Evolutionary conservation across 2,113 vertebrate species (phyloP), one percentile per base, ranked within the genome.

Genomic region (Urocitellus parryii): DNA sequence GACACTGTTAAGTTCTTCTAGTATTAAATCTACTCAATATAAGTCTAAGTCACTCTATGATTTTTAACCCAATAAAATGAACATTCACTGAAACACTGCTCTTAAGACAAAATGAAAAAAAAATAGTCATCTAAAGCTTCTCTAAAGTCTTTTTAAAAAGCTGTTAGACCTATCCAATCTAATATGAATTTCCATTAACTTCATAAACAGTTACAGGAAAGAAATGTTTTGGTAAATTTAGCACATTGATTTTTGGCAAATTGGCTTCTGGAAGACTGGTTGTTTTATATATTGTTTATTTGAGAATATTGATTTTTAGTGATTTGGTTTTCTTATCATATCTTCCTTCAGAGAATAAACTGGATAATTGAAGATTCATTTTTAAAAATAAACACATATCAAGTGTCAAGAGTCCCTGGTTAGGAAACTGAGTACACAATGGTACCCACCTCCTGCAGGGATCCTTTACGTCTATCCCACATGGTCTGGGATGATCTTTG

Each of bases 181-280:
- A 88, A 92, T 92, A 72, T 48, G 73, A 97, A 42, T 88, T 96
- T 81, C 56, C 39, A 85, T 88, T 95, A 91, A 65, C 68, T 95
- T 56, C 45, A 48, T 76, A 84, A 95, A 96, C 42, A 92, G 51
- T 94, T 95, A 76, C 18, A 95, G 89, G 81, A 88, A 94, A 72
- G 93, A 84, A 88, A 77, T 78, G 83, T 95, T 95, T 97, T 88
- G 89, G 95, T 97, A 96, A 95, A 94, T 97, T 93, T 94, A 97
- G 82, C 93, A 84, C 86, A 93, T 97, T 90, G 93, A 95, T 96
- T 96, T 96, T 94, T 88, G 92, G 81, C 53, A 94, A 87, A 91
- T 91, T 81, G 45, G 76, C 91, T 94, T 96, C 91, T 82, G 91
- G 96, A 79, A 94, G 89, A 87, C 88, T 70, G 37, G 51, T 65